Conservation (phyloP, 2,113 vertebrate species). For the Rhinoderma darwinii region DNA sequence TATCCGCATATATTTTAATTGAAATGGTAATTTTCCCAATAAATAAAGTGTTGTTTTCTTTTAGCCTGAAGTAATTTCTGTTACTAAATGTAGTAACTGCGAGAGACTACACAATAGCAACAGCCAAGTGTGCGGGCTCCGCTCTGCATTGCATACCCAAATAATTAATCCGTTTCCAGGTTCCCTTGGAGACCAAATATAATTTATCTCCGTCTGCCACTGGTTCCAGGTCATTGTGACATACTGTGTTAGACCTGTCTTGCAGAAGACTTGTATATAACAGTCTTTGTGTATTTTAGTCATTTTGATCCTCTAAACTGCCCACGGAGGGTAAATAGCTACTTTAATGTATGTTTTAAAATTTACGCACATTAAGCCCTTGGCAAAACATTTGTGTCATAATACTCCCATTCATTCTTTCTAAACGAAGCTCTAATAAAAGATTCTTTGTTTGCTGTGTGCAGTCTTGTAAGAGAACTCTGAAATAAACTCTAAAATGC, state of each 20-base stretch:
- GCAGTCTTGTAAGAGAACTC: not conserved
- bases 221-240: slow-evolving; percentile 22
- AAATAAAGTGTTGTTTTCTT: not conserved
- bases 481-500: not conserved
- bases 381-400: slow-evolving; percentile 8
- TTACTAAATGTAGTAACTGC: not conserved
- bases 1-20: not conserved
- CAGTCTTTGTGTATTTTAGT: not conserved
- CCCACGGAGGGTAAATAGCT: not conserved
- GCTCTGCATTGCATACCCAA: not conserved
- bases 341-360: not conserved
- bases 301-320: not conserved
- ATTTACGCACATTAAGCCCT: not conserved
- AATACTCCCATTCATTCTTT: slow-evolving; percentile 19
- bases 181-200: slow-evolving; percentile 8
- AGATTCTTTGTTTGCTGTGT: slow-evolving; percentile 37
- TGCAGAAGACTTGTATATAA: not conserved
- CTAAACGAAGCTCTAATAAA: not conserved
- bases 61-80: not conserved
- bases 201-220: not conserved
- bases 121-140: not conserved
- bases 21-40: not conserved
- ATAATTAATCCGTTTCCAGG: not conserved
- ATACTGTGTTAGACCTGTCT: not conserved
- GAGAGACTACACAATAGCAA: not conserved